These are phyloP conservation scores for Lysandra bellargus DNA, from an alignment of 2,888 invertebrate species.

Conservation along the genomic window DNA sequence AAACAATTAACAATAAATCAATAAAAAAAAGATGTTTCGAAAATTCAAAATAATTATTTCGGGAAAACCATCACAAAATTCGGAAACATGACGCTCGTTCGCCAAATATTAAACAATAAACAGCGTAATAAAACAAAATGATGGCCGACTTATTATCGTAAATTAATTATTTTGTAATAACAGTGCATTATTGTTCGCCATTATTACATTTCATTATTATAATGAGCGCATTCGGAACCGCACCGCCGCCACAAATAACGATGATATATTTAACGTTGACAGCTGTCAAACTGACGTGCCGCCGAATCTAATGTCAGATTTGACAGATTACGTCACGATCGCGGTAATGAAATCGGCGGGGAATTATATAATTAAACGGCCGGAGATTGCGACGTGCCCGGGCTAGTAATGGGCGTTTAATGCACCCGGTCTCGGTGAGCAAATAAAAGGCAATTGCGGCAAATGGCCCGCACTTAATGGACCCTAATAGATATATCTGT, in stretches of 20 bases:
- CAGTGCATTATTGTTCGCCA: neutral
- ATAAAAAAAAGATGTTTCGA: neutral
- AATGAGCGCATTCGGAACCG: neutral
- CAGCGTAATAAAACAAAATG: neutral
- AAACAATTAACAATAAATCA: no score
- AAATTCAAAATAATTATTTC: neutral
- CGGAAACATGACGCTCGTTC: neutral
- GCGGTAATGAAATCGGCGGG: neutral
- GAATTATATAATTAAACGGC: slow-evolving; percentile 39
- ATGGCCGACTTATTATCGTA: neutral
- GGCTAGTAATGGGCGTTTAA: slow-evolving; percentile 39
- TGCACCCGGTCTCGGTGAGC: slow-evolving; percentile 38
- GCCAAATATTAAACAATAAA: neutral
- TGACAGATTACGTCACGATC: neutral
- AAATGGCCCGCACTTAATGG: slow-evolving; percentile 25
- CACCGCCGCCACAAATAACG: neutral
- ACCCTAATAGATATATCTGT: slow-evolving; percentile 31
- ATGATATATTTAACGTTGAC: neutral
- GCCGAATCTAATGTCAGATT: neutral
- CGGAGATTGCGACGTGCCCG: slow-evolving; percentile 38
- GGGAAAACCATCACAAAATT: neutral
- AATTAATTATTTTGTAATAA: slow-evolving; percentile 18
- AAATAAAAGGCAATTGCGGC: slow-evolving; percentile 37
- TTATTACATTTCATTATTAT: slow-evolving; percentile 11
- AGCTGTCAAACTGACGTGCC: neutral